Evolutionary conservation across 2,888 invertebrate species (phyloP).

Genomic region (Cryptophagus acutangulus): DNA sequence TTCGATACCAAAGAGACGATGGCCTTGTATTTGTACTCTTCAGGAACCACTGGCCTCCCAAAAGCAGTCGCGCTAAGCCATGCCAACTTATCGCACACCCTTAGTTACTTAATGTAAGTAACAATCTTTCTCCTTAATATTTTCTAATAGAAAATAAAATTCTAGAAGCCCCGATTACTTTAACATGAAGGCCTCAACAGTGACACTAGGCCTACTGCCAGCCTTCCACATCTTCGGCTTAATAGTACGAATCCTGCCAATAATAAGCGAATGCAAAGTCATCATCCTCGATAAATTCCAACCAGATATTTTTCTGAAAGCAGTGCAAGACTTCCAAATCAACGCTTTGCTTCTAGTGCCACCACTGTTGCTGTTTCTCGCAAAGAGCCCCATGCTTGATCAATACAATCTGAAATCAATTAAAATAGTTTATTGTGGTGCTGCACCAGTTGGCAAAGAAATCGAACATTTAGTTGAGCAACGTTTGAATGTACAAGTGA

Average conservation of each 20-base stretch:
- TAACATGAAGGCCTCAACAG: constrained; percentile 9
- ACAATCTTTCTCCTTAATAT: no score
- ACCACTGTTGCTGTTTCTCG: constrained; percentile 14
- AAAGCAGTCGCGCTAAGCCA: constrained; percentile 64
- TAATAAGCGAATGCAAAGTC: constrained; percentile 10
- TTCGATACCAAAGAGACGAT: constrained; percentile 50
- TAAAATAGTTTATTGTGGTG: constrained; percentile 14
- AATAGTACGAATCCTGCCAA: not conserved
- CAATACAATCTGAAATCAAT: constrained; percentile 17
- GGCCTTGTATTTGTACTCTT: constrained; percentile 70
- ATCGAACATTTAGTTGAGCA: constrained; percentile 9
- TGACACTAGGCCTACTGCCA: constrained; percentile 9
- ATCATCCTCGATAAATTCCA: constrained; percentile 14
- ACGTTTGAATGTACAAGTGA: constrained; percentile 25
- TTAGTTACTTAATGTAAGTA: constrained; percentile 23
- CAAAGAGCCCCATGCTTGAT: constrained; percentile 12
- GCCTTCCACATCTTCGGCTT: constrained; percentile 17
- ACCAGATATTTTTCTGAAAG: constrained; percentile 12
- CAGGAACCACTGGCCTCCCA: constrained; percentile 76
- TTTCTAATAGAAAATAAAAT: not conserved
- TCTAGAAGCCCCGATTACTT: not conserved
- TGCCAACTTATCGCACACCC: constrained; percentile 41
- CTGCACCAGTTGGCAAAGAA: constrained; percentile 11
- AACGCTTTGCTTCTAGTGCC: constrained; percentile 14
- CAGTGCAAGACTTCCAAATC: constrained; percentile 12